Evolutionary conservation across 2,797 vertebrate genomes (phyloP).

Genomic region (Clarias fuscus): DNA sequence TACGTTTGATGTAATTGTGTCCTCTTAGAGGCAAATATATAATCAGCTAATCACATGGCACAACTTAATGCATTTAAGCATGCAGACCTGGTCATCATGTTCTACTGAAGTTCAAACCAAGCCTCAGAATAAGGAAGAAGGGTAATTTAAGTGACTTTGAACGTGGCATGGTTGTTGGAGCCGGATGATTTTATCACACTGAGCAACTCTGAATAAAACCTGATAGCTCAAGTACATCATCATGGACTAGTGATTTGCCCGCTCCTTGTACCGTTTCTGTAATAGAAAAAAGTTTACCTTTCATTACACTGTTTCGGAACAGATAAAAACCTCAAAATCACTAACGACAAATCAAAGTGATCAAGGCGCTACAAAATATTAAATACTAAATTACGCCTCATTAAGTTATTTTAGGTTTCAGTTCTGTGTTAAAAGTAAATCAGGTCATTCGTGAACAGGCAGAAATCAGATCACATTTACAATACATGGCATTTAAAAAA

Average conservation of each 20-base stretch:
- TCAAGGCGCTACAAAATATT: background rate
- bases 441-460: constrained; percentile 8
- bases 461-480: constrained; percentile 11
- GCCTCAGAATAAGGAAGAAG: no score
- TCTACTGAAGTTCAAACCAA: no score
- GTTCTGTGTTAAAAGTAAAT: constrained; percentile 20
- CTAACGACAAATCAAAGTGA: background rate
- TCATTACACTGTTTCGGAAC: background rate
- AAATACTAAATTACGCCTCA: background rate
- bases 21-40: no score
- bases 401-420: constrained; percentile 23
- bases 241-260: background rate
- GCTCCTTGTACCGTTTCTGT: background rate
- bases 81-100: no score
- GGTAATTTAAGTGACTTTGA: no score
- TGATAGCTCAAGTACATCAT: background rate
- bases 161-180: no score
- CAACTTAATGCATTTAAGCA: no score
- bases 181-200: background rate
- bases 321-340: background rate
- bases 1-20: no score
- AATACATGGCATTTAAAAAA: constrained; percentile 8
- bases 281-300: background rate
- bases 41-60: no score
- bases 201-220: background rate